Base-by-base conservation (phyloP, 2,113 vertebrate species). In the Carassius auratus region DNA sequence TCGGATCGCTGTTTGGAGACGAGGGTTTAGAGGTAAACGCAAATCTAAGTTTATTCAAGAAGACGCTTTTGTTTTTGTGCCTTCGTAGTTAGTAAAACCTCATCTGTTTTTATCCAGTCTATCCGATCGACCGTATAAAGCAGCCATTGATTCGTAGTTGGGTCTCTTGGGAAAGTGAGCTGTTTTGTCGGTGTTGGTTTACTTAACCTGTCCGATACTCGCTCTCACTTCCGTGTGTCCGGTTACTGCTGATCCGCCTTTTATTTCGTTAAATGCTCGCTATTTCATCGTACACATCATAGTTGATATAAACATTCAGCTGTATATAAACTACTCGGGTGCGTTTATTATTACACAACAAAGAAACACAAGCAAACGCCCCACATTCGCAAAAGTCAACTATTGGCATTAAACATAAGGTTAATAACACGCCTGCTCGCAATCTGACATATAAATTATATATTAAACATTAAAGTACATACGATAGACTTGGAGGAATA, bases 181-280 rank as follows among this genome's bases (percentile, higher is more conserved):
- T 38, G 48, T 68, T 33, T 42, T 81, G 23, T 48, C 33, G 79
- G 82, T 83, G 75, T 80, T 23, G 86, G 66, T 89, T 85, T 82
- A 76, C 79, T 80, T 86, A 30, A 86, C 88, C 85, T 88, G 89
- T 69, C 68, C 76, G 76, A 66, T 59, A 61, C 75, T 81, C 57
- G 26, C 50, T 64, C 73, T 52, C 26, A 86, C 86, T 89, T 88
- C 86, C 89, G 89, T 83, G 85, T 87, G 66, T 89, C 68, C 55
- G 74, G 83, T 89, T 87, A 57, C 85, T 64, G 52, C 69, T 73
- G 61, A 26, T 71, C 5, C 33, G n/a, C 73, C 73, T 14, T 69
- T 86, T 75, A 19, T n/a, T 42, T 15, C n/a, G 7, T 17, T 48
- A 21, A 33, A n/a, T n/a, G 12, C 1, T 71, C 5, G 64, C 5